Evolutionary conservation across 37 sponge, comb jelly and placozoan species (phyloP).

Genomic region (Cliona cf. orientalis): DNA sequence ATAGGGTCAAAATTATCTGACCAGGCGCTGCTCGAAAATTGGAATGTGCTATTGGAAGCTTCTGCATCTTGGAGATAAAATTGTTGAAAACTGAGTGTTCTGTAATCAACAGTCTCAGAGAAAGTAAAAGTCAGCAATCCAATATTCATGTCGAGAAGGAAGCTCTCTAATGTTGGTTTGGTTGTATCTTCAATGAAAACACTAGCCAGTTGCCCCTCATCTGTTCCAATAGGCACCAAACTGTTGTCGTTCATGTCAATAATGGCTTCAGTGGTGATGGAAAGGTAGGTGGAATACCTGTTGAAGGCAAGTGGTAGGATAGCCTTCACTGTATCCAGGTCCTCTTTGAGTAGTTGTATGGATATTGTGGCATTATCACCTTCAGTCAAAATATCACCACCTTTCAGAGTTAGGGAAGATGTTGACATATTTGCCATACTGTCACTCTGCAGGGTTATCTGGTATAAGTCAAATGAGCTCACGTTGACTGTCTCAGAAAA

Average conservation of each 20-base stretch:
- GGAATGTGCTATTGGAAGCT: constrained; percentile 32
- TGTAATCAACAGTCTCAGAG: constrained; percentile 83
- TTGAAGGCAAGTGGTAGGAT: constrained; percentile 60
- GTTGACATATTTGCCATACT: constrained; percentile 4
- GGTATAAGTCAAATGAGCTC: constrained; percentile 43
- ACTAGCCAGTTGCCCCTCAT: constrained; percentile 23
- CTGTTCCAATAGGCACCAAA: constrained; percentile 36
- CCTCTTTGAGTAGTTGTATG: constrained; percentile 50
- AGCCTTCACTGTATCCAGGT: constrained; percentile 81
- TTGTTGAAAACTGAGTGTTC: constrained; percentile 40
- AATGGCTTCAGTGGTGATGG: constrained; percentile 45
- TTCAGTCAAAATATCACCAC: constrained; percentile 62
- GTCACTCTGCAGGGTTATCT: constrained; percentile 66
- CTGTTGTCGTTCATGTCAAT: constrained; percentile 76
- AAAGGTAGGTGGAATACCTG: constrained; percentile 45
- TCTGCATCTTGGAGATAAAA: constrained; percentile 61
- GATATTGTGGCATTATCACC: constrained; percentile 31
- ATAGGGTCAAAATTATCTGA: constrained; percentile 29
- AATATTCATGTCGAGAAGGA: constrained; percentile 69
- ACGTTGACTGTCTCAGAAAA: constrained; percentile 88
- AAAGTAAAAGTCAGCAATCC: constrained; percentile 74
- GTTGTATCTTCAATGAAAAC: constrained; percentile 73
- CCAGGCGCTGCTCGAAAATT: constrained; percentile 26
- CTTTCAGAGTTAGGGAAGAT: constrained; percentile 38
- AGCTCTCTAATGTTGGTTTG: constrained; percentile 50